Base-by-base conservation (phyloP, 2,113 vertebrate species). In the Mus spicilegus region DNA sequence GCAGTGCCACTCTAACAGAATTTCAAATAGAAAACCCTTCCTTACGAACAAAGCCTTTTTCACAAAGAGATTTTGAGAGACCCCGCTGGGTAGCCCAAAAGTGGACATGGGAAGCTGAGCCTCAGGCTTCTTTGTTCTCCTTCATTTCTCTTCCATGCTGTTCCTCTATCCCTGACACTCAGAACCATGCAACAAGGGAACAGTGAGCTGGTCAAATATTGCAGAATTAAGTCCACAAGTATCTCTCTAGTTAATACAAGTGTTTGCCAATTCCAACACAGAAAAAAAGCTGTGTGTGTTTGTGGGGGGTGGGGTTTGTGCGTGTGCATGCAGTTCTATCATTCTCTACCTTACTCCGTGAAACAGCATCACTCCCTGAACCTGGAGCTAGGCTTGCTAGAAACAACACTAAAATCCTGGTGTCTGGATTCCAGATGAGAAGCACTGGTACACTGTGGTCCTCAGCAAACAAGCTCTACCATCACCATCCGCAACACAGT, bases 41-140 rank as follows among this genome's bases (percentile, higher is more conserved):
- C 58, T 58, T 51, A 9, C 56, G 20, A 95, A 91, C 65, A 89
- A 93, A 96, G 86, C 9, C 73, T 87, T 87, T 76, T 77, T 94
- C 85, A 87, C 87, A 39, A 80, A 84, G 49, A 87, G 36, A 72
- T 51, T 73, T 72, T 42, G 4, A 56, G 30, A 93, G 58, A 78
- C 42, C 51, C 7, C 33, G 86, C 56, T 67, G 36, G 46, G 39
- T 8, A 70, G 56, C 90, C 70, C 46, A 33, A 49, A 1, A 33
- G 63, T 14, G 6, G 76, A 30, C 63, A 28, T 0, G 22, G 78
- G 58, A 84, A 49, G n/a, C 0, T 19, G 54, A 26, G 77, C 63
- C 87, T 30, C 13, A 7, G 54, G 16, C 9, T 13, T 51, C 49
- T 46, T 26, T 16, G 7, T 9, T 22, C 78, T 69, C 30, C 30